phyloP scores from a whole-genome alignment of 1,140 invertebrate genomes.

The Drosophila kepulauana region DNA sequence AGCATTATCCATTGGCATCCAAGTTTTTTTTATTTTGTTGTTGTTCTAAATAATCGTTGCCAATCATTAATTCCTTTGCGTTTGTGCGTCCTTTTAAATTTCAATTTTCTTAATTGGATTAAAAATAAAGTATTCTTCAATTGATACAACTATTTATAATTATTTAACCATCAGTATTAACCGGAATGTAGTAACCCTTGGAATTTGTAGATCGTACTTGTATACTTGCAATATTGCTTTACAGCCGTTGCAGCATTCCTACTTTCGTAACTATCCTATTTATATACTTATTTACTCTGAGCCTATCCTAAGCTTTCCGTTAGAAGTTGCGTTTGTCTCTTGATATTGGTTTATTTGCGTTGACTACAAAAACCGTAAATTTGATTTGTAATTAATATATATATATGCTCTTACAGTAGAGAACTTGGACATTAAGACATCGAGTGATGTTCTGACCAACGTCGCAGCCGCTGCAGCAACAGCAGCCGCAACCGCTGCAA shows the following conservation, averaged over 20 bases:
- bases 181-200: constrained; percentile 39
- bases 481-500: constrained; percentile 10
- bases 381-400: background rate
- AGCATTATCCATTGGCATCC: constrained; percentile 53
- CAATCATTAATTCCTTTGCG: background rate
- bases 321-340: constrained; percentile 50
- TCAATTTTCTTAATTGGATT: background rate
- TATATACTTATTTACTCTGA: constrained; percentile 26
- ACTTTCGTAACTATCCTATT: constrained; percentile 4
- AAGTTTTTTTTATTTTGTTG: constrained; percentile 15
- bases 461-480: constrained; percentile 12
- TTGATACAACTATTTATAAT: background rate
- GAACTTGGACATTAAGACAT: constrained; percentile 71
- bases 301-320: constrained; percentile 35
- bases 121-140: background rate
- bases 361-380: background rate
- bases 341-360: background rate
- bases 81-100: constrained; percentile 20
- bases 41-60: constrained; percentile 2
- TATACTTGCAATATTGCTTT: constrained; percentile 9
- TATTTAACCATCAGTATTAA: constrained; percentile 45
- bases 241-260: background rate
- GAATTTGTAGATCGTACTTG: constrained; percentile 24
- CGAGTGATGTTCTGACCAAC: constrained; percentile 53
- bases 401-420: constrained; percentile 63